Conservation (phyloP, 2,888 invertebrate species). For the Aproaerema taeniolella region DNA sequence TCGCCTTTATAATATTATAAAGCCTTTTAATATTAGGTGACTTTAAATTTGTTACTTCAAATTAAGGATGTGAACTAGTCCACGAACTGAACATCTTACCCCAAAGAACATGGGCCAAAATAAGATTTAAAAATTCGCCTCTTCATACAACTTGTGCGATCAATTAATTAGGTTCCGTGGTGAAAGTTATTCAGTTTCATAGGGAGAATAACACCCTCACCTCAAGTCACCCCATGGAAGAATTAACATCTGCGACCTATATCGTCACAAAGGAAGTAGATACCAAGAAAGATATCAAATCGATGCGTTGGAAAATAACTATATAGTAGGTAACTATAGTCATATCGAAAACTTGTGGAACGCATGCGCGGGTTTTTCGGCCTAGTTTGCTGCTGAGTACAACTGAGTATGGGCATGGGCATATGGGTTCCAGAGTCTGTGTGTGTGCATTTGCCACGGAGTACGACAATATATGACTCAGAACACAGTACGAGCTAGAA, state of each 20-base stretch:
- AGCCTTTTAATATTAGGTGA: too few relatives aligned
- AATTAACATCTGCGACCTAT: not conserved
- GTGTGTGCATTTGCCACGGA: slow-evolving; percentile 51
- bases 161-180: too few relatives aligned
- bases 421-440: slow-evolving; percentile 19
- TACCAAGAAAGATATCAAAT: not conserved
- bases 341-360: too few relatives aligned
- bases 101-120: too few relatives aligned
- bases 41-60: too few relatives aligned
- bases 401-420: slow-evolving; percentile 25
- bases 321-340: not conserved
- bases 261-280: not conserved
- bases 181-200: too few relatives aligned
- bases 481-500: slow-evolving; percentile 28
- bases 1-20: too few relatives aligned
- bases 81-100: too few relatives aligned
- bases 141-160: too few relatives aligned
- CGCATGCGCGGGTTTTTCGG: slow-evolving; percentile 58
- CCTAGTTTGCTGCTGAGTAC: slow-evolving; percentile 51
- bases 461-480: slow-evolving; percentile 54
- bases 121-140: too few relatives aligned
- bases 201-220: not conserved
- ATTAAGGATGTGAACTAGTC: too few relatives aligned
- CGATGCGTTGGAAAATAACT: not conserved
- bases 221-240: not conserved